Evolutionary conservation across 1,140 invertebrate species (phyloP), one percentile per base, ranked within the genome.

Genomic region (Trichonephila clavipes): DNA sequence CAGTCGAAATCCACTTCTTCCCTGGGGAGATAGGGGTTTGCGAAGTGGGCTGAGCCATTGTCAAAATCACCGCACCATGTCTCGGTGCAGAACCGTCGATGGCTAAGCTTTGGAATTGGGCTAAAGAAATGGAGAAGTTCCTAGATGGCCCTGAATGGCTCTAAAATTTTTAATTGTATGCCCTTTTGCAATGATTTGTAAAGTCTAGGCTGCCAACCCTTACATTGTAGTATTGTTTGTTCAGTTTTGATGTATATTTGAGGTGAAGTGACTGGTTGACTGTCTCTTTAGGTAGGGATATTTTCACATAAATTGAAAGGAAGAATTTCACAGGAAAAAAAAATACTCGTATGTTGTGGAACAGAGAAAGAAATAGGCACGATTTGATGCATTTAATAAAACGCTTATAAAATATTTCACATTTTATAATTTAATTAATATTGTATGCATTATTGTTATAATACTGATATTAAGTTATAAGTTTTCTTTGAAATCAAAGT

Each of bases 1-100:
- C 88, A 58, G 64, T 92, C 82, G 40, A 61, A 72, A 87, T 92
- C 82, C 83, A 86, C 82, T 87, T 61, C 64, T 24, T 40, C 82
- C 44, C 24, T 21, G 34, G 90, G 82, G 83, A 40, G 64, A 72
- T 34, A 59, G 58, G 44, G 82, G 44, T 24, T 58, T 64, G 5
- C 18, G 86, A 51, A 44, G 62, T 40, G 34, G 86, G 86, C 40
- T 40, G 28, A 77, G 28, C 72, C 72, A 77, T 77, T 69, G 8
- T 24, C 66, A 8, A 10, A 28, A 69, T 12, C 66, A 4, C 34
- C 66, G 66, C n/a, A 69, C 12, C 10, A 24, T 24, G n/a, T 12
- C 8, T n/a, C 66, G 24, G 12, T n/a, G 14, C 24, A 14, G 24
- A 10, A 14, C 14, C 21, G 0, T 69, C 10, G 21, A 24, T 24